Base-by-base conservation (phyloP, 2,113 vertebrate genomes). In the Heliornis fulica region DNA sequence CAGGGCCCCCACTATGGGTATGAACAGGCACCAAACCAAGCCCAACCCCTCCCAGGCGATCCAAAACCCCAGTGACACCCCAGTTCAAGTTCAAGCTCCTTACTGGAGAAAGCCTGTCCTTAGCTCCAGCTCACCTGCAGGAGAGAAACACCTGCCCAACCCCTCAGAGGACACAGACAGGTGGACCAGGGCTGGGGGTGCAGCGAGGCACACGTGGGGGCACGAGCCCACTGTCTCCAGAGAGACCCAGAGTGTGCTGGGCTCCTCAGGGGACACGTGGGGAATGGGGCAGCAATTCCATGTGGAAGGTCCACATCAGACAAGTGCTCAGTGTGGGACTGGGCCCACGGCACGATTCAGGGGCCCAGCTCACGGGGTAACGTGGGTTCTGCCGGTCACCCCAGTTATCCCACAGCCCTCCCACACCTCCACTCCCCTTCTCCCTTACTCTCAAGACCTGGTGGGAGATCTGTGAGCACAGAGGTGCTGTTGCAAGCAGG, bases 191-290 rank as follows among this genome's bases (percentile, higher is more conserved):
- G 28, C 54, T 56, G 34, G 75, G n/a, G n/a, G n/a, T n/a, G n/a
- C n/a, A n/a, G n/a, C n/a, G n/a, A 48, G 50, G 45, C 6, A 13
- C 54, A 45, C 20, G 5, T 0, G 10, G 13, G 10, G 40, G 15
- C 60, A 56, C 26, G 26, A n/a, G 16, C 4, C 41, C 45, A 9
- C 16, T 10, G 12, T 9, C 28, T 61, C 15, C 40, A n/a, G 4
- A 21, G 40, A 22, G 40, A 23, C 1, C 0, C 2, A 32, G 32
- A 61, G 34, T 26, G 20, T 25, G 20, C 20, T 28, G 41, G 0
- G 0, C 4, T 20, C 25, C 60, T 32, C 18, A 3, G 36, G 19
- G 46, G 29, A 75, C 61, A 28, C 48, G 32, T 20, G 61, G 63
- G 68, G 25, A 28, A 68, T 10, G 28, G 53, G 34, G 41, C 2